Percentiles rank a stretch among this genome's conserved stretches.
Evolutionary conservation across 2,888 invertebrate species (phyloP).

Genomic region (Dendrolimus houi): DNA sequence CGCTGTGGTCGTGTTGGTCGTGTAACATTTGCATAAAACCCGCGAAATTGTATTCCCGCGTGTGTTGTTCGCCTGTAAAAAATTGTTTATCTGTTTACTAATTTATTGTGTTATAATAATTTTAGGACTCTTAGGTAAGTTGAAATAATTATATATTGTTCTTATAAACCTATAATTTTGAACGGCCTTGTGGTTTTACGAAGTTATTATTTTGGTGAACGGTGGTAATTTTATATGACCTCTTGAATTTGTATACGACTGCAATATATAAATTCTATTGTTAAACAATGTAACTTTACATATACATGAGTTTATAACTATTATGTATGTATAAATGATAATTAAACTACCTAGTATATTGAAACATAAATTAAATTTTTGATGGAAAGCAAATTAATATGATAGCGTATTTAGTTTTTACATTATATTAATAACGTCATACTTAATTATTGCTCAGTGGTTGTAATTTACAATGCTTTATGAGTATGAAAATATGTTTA

Average conservation of each 20-base stretch:
- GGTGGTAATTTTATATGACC: slow-evolving; percentile 10
- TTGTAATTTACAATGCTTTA: no score
- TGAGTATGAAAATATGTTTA: no score
- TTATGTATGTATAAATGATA: no score
- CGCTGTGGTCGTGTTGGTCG: neutral
- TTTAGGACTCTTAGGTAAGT: slow-evolving; percentile 7
- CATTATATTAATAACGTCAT: no score
- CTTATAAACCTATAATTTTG: neutral
- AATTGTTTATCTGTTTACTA: neutral
- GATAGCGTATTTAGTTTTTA: no score
- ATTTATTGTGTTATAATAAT: neutral
- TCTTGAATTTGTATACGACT: neutral
- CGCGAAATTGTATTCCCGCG: neutral
- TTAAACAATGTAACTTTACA: neutral
- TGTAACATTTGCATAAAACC: neutral
- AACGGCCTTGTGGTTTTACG: slow-evolving; percentile 23
- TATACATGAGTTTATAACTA: no score
- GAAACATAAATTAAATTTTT: no score
- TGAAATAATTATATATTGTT: neutral
- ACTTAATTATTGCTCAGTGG: no score
- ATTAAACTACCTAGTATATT: no score
- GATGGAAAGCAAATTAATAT: no score
- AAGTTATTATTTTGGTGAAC: slow-evolving; percentile 14
- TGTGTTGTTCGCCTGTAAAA: neutral
- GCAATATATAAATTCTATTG: neutral